phyloP scores from a whole-genome alignment of 1,140 invertebrate species.

The Battus philenor region DNA sequence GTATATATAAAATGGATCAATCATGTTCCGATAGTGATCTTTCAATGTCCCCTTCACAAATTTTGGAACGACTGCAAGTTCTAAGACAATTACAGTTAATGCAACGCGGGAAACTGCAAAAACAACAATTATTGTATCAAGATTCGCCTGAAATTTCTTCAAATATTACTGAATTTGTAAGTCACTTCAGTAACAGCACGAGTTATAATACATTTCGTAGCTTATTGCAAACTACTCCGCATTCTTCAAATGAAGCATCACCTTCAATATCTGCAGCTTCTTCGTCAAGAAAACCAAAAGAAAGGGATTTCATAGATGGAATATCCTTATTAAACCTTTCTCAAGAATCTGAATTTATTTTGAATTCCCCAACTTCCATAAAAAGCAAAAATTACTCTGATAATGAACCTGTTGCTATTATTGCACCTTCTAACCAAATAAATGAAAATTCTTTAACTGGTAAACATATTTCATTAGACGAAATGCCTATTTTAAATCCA shows the following conservation, averaged over 20 bases:
- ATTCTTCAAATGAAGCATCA: slow-evolving; percentile 30
- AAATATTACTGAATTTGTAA: slow-evolving; percentile 60
- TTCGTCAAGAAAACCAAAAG: slow-evolving; percentile 29
- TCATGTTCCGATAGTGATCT: slow-evolving; percentile 59
- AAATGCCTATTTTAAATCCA: slow-evolving; percentile 63
- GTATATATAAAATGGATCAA: slow-evolving; percentile 55
- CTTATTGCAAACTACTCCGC: slow-evolving; percentile 45
- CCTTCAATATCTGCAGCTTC: slow-evolving; percentile 21
- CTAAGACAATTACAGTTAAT: slow-evolving; percentile 54
- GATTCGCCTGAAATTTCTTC: slow-evolving; percentile 48
- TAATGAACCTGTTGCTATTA: slow-evolving; percentile 4
- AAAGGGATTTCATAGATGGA: slow-evolving; percentile 53
- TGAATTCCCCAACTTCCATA: slow-evolving; percentile 39
- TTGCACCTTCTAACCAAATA: neutral
- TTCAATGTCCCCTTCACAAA: slow-evolving; percentile 58
- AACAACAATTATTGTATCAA: slow-evolving; percentile 50
- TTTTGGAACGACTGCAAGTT: slow-evolving; percentile 59
- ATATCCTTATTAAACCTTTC: slow-evolving; percentile 58
- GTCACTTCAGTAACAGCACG: slow-evolving; percentile 62
- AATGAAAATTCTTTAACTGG: slow-evolving; percentile 16
- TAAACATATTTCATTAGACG: slow-evolving; percentile 59
- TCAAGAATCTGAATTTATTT: slow-evolving; percentile 53
- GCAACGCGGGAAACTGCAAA: slow-evolving; percentile 61
- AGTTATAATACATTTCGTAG: slow-evolving; percentile 63
- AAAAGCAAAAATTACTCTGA: slow-evolving; percentile 27